Conservation (phyloP, 2,113 vertebrate genomes). For the Tetrao urogallus region DNA sequence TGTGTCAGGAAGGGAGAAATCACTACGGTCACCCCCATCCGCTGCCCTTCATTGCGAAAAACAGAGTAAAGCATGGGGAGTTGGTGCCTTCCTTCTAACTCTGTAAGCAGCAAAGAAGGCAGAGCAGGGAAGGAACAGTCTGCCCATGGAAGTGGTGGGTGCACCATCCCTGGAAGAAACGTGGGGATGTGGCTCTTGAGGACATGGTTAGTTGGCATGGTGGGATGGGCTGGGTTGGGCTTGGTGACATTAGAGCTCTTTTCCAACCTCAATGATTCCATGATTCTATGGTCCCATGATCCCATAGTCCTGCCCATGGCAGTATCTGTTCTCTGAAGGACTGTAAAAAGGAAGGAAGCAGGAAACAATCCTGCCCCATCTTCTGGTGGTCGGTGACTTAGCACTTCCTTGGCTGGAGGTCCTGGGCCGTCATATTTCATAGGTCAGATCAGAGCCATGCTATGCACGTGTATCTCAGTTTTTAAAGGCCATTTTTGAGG, state of each 20-base stretch:
- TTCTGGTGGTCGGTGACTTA: constrained; percentile 14
- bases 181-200: too few species aligned
- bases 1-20: not conserved
- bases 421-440: not conserved
- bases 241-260: too few species aligned
- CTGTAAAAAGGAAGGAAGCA: not conserved
- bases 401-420: not conserved
- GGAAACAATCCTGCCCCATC: not conserved
- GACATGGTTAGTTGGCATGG: too few species aligned
- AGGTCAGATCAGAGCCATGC: not conserved
- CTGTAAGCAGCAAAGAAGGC: not conserved
- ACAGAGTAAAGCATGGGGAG: not conserved
- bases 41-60: not conserved
- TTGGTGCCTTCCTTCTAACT: rapidly evolving
- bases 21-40: not conserved
- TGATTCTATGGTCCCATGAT: too few species aligned
- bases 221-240: too few species aligned
- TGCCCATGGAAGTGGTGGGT: too few species aligned
- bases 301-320: not conserved
- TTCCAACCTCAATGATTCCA: too few species aligned
- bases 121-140: not conserved
- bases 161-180: too few species aligned
- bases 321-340: not conserved
- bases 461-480: rapidly evolving
- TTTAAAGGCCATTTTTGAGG: not conserved